Evolutionary conservation across 2,797 vertebrate genomes (phyloP).

Genomic region (Triplophysa yarkandensis): DNA sequence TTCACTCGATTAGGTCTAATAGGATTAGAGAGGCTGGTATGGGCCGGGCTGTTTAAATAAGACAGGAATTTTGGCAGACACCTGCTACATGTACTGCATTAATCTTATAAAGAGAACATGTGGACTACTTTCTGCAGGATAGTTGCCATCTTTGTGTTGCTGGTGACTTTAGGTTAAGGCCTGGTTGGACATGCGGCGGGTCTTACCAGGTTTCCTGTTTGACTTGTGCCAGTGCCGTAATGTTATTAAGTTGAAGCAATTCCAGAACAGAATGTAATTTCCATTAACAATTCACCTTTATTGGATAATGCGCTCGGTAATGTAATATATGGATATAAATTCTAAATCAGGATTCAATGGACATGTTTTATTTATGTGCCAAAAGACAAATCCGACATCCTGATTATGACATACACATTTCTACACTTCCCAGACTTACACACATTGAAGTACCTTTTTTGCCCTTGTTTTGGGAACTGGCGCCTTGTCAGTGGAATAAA

Average conservation of each 20-base stretch:
- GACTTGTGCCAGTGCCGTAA: neutral
- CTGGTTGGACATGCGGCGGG: neutral
- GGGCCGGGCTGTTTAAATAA: constrained; percentile 86
- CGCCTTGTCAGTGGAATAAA: neutral
- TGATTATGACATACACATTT: neutral
- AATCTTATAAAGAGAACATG: constrained; percentile 85
- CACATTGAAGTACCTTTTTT: neutral
- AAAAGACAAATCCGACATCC: neutral
- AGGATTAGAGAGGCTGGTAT: constrained; percentile 90
- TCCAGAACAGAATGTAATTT: constrained; percentile 5
- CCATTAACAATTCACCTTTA: constrained; percentile 7
- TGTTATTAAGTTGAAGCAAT: neutral
- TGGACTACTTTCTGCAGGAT: constrained; percentile 54
- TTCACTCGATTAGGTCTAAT: constrained; percentile 94
- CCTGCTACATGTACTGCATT: constrained; percentile 81
- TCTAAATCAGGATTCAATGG: neutral
- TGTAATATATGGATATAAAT: constrained; percentile 1
- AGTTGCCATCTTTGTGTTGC: constrained; percentile 6
- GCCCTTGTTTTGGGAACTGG: neutral
- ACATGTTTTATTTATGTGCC: neutral
- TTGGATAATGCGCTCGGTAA: constrained; percentile 21
- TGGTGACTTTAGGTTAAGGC: neutral
- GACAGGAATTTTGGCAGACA: constrained; percentile 86
- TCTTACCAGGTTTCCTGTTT: neutral
- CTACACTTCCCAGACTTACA: neutral